Conservation (phyloP, 2,888 invertebrate genomes). For the Acanthosepion pharaonis region DNA sequence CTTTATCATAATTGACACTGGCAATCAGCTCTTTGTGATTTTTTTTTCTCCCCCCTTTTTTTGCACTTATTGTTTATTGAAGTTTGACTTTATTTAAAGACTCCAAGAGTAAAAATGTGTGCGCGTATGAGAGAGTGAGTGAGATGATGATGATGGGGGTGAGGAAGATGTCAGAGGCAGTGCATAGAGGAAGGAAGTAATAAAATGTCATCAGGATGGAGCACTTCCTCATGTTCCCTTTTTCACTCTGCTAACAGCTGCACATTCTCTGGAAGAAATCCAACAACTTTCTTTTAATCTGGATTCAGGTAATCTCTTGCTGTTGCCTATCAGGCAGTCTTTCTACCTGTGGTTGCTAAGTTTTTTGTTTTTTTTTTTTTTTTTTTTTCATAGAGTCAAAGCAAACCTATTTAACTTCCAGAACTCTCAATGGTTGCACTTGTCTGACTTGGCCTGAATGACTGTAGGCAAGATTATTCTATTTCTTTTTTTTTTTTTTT, state of each 20-base stretch:
- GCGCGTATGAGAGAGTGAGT: neutral
- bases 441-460: neutral
- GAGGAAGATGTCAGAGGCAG: constrained; percentile 6
- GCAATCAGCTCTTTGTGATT: constrained; percentile 33
- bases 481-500: neutral
- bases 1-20: constrained; percentile 16
- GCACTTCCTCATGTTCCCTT: neutral
- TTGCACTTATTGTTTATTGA: constrained; percentile 18
- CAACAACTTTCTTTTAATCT: neutral
- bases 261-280: constrained; percentile 21
- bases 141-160: neutral
- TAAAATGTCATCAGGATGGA: neutral
- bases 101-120: neutral
- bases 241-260: neutral
- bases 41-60: neutral
- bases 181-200: neutral
- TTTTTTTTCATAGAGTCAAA: neutral
- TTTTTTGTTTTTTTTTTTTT: no score
- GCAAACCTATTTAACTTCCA: neutral
- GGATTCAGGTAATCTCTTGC: constrained; percentile 4
- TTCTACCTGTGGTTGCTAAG: neutral
- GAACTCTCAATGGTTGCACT: neutral
- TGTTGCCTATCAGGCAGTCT: neutral
- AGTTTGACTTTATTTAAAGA: constrained; percentile 20
- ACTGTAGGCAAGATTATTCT: neutral